phyloP scores from a whole-genome alignment of 1,140 invertebrate genomes.

The Pachypsylla venusta region DNA sequence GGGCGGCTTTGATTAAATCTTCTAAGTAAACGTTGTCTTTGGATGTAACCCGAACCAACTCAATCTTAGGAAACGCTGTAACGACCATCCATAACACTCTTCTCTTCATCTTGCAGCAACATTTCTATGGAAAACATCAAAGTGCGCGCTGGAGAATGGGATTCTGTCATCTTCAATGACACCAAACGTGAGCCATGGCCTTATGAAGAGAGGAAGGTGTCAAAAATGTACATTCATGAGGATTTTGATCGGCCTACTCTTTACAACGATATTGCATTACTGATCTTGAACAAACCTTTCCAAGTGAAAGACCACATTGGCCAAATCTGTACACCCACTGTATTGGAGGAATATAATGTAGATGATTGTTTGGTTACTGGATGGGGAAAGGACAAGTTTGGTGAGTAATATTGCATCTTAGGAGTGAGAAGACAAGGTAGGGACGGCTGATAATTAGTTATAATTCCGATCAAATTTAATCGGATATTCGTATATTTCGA shows the following conservation, averaged over 20 bases:
- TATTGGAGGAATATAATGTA: conserved; percentile 19
- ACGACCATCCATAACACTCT: too few relatives aligned
- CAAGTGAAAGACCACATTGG: conserved; percentile 32
- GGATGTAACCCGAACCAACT: too few relatives aligned
- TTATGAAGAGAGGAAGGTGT: conserved; percentile 37
- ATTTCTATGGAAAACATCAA: conserved; percentile 20
- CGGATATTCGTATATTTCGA: too few relatives aligned
- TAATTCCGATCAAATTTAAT: too few relatives aligned
- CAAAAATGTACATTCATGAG: conserved; percentile 29
- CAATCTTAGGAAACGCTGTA: too few relatives aligned
- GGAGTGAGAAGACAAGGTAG: neutral
- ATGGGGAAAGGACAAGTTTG: conserved; percentile 47
- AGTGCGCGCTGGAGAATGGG: conserved; percentile 43
- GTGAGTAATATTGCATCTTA: conserved; percentile 23
- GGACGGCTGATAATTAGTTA: too few relatives aligned
- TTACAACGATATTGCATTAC: conserved; percentile 34
- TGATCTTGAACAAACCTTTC: conserved; percentile 29
- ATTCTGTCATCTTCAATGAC: conserved; percentile 36
- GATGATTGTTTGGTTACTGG: conserved; percentile 40
- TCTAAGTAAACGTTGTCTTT: too few relatives aligned
- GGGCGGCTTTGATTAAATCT: too few relatives aligned
- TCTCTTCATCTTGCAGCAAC: conserved; percentile 15
- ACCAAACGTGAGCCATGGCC: conserved; percentile 36
- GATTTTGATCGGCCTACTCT: conserved; percentile 28
- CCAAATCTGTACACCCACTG: conserved; percentile 34